Percentiles rank a stretch among this genome's conserved stretches.
phyloP scores from a whole-genome alignment of 2,888 invertebrate genomes.

The Leptopilina syphax region DNA sequence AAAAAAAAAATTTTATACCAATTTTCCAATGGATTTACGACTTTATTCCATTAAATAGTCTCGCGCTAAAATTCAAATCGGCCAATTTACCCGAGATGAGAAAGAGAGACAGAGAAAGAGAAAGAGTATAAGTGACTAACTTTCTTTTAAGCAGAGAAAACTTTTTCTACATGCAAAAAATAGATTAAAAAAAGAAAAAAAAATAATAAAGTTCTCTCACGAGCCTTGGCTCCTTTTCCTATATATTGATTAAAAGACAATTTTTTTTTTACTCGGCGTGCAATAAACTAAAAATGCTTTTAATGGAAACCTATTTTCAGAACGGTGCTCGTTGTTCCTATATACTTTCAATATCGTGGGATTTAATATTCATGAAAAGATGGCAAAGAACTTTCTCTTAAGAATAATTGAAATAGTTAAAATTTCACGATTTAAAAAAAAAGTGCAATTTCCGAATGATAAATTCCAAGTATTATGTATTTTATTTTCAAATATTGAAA shows the following conservation, averaged over 20 bases:
- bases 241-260: slow-evolving; percentile 21
- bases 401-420: slow-evolving; percentile 40
- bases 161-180: not conserved
- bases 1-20: too few relatives aligned
- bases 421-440: not conserved
- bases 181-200: not conserved
- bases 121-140: not conserved
- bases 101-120: not conserved
- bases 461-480: not conserved
- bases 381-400: slow-evolving; percentile 8
- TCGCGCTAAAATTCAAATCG: slow-evolving; percentile 1
- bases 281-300: slow-evolving; percentile 34
- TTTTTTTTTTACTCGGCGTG: not conserved
- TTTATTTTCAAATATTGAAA: slow-evolving; percentile 19
- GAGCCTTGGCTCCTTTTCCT: not conserved
- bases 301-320: slow-evolving; percentile 29
- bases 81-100: not conserved
- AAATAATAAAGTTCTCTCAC: not conserved
- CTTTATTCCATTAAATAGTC: not conserved
- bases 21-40: slow-evolving; percentile 10
- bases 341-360: slow-evolving; percentile 36
- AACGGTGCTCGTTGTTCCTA: not conserved
- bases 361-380: slow-evolving; percentile 34
- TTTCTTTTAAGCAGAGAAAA: not conserved
- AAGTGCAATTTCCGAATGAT: not conserved